Evolutionary conservation across 2,888 invertebrate genomes (phyloP), one percentile per base, ranked within the genome.

Genomic region (Creontiades dilutus): DNA sequence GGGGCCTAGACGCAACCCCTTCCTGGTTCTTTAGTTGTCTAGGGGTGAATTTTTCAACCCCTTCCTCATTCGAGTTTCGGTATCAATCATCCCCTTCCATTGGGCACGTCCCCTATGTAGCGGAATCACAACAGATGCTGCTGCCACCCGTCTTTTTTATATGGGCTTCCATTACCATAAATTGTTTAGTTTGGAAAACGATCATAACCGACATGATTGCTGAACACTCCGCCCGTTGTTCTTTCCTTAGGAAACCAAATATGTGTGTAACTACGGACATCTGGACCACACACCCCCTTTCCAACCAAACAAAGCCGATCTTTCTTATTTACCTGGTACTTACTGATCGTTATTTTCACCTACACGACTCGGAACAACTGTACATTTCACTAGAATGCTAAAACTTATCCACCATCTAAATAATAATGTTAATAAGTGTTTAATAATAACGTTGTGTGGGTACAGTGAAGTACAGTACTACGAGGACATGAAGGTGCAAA

Each of bases 121-220:
- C 75, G 52, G 82, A 82, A 86, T 75, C 86, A 75, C 86, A 75
- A 86, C 86, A 86, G 86, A 86, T 86, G 86, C 86, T 47, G 86
- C 61, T n/a, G 85, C 85, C 86, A 86, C 86, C 86, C 86, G 86
- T 86, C 86, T 86, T 86, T 86, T 86, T 86, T 86, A 68, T 86
- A 68, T 85, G 57, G 37, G 78, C 2, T n/a, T 86, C 61, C 86
- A 86, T 86, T 86, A 86, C 37, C 86, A 86, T 86, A 75, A 52
- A 82, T 86, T 86, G 86, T 86, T 86, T 86, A 75, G 86, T 86
- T 86, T 75, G 86, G 86, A 86, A 86, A 86, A 55, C 86, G 86
- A 86, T 86, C 86, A 75, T 48, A 48, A 55, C 86, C 55, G 86
- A 86, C 86, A 86, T 86, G 86, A 86, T 86, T 86, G 75, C 86